phyloP scores from a whole-genome alignment of 1,140 invertebrate genomes.

The Copidosoma floridanum region DNA sequence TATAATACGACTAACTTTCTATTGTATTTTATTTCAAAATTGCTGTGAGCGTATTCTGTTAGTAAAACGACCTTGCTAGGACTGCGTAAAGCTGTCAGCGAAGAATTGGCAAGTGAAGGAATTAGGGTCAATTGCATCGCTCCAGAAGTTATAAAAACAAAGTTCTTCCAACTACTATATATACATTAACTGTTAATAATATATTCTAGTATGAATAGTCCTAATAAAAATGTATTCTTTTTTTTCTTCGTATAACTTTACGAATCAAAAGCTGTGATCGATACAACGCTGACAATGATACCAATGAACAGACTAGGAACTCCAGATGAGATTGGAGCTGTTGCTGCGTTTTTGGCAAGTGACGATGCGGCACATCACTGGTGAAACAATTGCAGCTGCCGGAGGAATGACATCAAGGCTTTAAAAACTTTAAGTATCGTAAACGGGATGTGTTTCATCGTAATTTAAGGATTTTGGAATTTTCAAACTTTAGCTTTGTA shows the following conservation, averaged over 20 bases:
- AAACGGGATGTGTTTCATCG: no score
- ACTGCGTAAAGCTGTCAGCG: slow-evolving; percentile 78
- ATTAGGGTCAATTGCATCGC: slow-evolving; percentile 93
- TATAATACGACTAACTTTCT: not conserved
- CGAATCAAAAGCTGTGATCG: slow-evolving; percentile 49
- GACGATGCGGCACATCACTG: slow-evolving; percentile 92
- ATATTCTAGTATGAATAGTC: no score
- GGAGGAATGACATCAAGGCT: slow-evolving; percentile 77
- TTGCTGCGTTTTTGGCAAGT: slow-evolving; percentile 86
- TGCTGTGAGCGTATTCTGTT: slow-evolving; percentile 87
- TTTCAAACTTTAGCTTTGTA: no score
- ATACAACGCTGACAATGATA: slow-evolving; percentile 55
- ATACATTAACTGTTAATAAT: no score
- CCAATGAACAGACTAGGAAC: slow-evolving; percentile 65
- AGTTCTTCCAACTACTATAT: no score
- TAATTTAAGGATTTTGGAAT: not conserved
- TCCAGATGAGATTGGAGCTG: slow-evolving; percentile 77
- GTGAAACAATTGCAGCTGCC: slow-evolving; percentile 81
- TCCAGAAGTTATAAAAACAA: no score
- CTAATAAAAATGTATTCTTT: no score
- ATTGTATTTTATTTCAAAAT: slow-evolving; percentile 56
- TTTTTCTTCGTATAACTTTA: slow-evolving; percentile 39
- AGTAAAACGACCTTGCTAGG: slow-evolving; percentile 93
- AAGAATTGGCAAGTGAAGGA: slow-evolving; percentile 70
- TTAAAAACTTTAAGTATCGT: slow-evolving; percentile 44